Percentiles rank a stretch among this genome's conserved stretches.
phyloP scores from a whole-genome alignment of 1,140 invertebrate species.

The Drosophila malerkotliana region DNA sequence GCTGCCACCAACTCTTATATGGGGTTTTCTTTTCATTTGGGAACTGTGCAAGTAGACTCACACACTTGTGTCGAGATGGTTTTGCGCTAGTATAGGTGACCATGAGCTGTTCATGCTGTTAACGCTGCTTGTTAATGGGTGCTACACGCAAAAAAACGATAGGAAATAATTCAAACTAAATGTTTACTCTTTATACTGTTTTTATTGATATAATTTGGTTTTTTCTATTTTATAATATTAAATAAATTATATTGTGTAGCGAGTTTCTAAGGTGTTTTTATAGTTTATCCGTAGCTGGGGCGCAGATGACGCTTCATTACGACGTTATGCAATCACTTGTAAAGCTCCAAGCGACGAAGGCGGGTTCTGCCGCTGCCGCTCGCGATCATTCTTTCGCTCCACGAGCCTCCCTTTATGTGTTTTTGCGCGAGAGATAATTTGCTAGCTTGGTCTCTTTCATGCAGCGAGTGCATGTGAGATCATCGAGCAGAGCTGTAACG shows the following conservation, averaged over 20 bases:
- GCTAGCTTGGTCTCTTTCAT: slow-evolving; percentile 62
- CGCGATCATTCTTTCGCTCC: slow-evolving; percentile 2
- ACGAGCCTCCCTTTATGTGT: background rate
- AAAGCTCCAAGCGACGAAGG: slow-evolving; percentile 54
- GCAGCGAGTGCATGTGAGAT: slow-evolving; percentile 78
- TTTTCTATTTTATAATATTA: background rate
- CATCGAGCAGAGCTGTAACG: slow-evolving; percentile 53
- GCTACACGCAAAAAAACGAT: background rate
- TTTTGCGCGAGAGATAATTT: slow-evolving; percentile 37
- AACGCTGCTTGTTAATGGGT: slow-evolving; percentile 28
- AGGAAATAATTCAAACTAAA: background rate
- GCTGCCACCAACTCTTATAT: slow-evolving; percentile 1
- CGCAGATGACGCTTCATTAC: slow-evolving; percentile 81
- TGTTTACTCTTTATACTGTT: background rate
- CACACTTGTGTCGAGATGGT: slow-evolving; percentile 3
- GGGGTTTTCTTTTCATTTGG: slow-evolving; percentile 41
- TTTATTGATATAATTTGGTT: background rate
- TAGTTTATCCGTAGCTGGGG: slow-evolving; percentile 55
- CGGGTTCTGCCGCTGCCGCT: slow-evolving; percentile 15
- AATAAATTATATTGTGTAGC: no score
- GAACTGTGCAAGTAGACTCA: slow-evolving; percentile 55
- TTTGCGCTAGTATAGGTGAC: slow-evolving; percentile 60
- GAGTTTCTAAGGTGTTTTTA: background rate
- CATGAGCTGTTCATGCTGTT: slow-evolving; percentile 73
- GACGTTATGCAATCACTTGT: slow-evolving; percentile 56